A percentile compares a stretch with the other conserved stretches of the same genome.
These are phyloP conservation scores for Characodon lateralis DNA, from an alignment of 2,797 vertebrate species.

Conservation along the genomic window DNA sequence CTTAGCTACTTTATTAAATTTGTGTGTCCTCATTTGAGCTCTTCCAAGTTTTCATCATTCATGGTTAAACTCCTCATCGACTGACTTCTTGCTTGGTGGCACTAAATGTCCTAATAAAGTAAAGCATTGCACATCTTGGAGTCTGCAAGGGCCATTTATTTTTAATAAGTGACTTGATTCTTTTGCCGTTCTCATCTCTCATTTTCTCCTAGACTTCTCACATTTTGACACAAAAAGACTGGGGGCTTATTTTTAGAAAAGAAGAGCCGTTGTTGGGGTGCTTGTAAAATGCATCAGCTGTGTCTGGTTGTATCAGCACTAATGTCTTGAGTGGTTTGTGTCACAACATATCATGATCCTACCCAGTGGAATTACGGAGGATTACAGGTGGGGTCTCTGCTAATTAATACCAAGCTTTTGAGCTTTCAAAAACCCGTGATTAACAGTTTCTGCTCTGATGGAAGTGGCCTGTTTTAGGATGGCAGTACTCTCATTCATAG, in stretches of 20 bases:
- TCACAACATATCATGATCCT: background rate
- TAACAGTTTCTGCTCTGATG: background rate
- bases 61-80: background rate
- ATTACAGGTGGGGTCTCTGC: slow-evolving; percentile 1
- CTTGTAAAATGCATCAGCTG: background rate
- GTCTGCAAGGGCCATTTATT: background rate
- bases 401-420: slow-evolving; percentile 1
- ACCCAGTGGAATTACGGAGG: background rate
- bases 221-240: background rate
- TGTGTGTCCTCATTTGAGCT: background rate
- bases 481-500: background rate
- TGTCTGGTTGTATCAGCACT: background rate
- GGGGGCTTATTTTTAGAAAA: background rate
- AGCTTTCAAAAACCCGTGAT: background rate
- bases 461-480: background rate
- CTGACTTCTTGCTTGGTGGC: background rate
- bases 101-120: background rate
- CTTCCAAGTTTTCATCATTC: background rate
- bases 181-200: background rate
- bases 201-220: background rate
- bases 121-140: background rate
- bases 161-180: background rate
- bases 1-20: background rate
- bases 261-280: background rate
- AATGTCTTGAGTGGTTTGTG: background rate